Evolutionary conservation across 2,113 vertebrate genomes (phyloP), one percentile per base, ranked within the genome.

Genomic region (Oncorhynchus keta): DNA sequence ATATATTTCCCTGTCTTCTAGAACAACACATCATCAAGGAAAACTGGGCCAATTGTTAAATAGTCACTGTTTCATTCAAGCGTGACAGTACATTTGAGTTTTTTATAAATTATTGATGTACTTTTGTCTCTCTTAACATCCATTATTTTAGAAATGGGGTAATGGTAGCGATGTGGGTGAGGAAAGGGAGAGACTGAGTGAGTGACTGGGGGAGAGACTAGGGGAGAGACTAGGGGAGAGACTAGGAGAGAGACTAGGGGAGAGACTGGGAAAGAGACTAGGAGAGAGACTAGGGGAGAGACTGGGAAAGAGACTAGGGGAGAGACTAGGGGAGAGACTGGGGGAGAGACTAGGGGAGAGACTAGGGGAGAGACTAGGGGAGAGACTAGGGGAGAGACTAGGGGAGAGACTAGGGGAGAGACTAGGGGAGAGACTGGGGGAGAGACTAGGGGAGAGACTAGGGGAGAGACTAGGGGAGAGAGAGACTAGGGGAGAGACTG

Each of bases 31-130:
- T 28, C 81, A 9, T 72, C 59, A 69, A 55, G 24, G 72, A 72
- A 66, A 84, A 82, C n/a, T 51, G 75, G 82, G 76, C 70, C 86
- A 75, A 20, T 57, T 13, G 73, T 80, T 78, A 28, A 74, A 77
- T 77, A 48, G 74, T 67, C 76, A 26, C 11, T 79, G 49, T 71
- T 77, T 70, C 83, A 81, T 71, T 84, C 82, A 79, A 74, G 81
- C 84, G 66, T 83, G 75, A 85, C 85, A 81, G 68, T 76, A 78
- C 76, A 75, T 80, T 68, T 80, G 78, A 85, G 87, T 68, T 83
- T 81, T 82, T n/a, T 0, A 81, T 90, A 7, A 84, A 91, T 90
- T 80, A 92, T 88, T 85, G 81, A 90, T 81, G 62, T 2, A 0
- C 51, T 75, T 86, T 85, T 76, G 79, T 85, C 70, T 84, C 80